phyloP scores from a whole-genome alignment of 2,888 invertebrate species.

The Epinotia demarniana region DNA sequence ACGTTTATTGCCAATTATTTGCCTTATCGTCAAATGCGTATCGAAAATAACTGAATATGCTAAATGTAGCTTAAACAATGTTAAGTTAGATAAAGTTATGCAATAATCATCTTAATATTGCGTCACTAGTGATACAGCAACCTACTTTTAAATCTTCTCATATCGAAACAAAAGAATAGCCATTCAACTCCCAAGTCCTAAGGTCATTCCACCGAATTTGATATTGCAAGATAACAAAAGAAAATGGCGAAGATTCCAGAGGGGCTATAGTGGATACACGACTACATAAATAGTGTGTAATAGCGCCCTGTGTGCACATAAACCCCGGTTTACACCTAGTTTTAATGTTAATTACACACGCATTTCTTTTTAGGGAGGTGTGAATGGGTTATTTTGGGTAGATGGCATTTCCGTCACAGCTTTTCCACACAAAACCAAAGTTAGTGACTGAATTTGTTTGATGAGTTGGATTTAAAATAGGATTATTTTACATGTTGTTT shows the following conservation, averaged over 20 bases:
- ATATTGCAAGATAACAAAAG: conserved; percentile 37
- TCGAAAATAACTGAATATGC: too few relatives aligned
- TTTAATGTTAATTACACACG: conserved; percentile 42
- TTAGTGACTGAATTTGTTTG: background rate
- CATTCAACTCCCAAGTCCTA: conserved; percentile 2
- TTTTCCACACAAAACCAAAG: background rate
- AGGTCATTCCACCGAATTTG: conserved; percentile 36
- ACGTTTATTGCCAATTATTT: too few relatives aligned
- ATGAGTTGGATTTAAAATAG: background rate
- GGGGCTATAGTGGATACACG: conserved; percentile 26
- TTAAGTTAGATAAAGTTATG: background rate
- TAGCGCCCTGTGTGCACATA: conserved; percentile 37
- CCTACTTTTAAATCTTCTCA: background rate
- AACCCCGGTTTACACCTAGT: conserved; percentile 34
- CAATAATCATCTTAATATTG: background rate
- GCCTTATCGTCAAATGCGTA: background rate
- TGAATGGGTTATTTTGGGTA: conserved; percentile 29
- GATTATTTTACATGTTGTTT: background rate
- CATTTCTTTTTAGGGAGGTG: conserved; percentile 34
- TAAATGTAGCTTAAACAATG: too few relatives aligned
- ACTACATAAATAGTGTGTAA: conserved; percentile 42
- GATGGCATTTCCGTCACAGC: background rate
- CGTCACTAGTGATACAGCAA: background rate
- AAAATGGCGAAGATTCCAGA: conserved; percentile 14
- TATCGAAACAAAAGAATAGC: background rate